phyloP scores from a whole-genome alignment of 1,140 invertebrate genomes.

The Neelides sp. region DNA sequence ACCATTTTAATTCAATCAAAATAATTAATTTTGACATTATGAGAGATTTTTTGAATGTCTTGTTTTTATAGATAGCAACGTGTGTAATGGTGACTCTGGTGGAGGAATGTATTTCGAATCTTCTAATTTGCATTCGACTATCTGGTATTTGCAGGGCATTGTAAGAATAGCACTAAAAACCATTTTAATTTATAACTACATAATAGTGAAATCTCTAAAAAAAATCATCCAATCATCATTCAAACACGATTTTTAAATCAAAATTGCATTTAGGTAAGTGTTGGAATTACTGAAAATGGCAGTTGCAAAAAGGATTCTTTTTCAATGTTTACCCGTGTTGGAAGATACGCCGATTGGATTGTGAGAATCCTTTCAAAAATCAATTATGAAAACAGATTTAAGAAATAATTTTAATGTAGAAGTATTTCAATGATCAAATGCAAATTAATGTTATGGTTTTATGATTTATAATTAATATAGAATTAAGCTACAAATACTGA shows the following conservation, averaged over 20 bases:
- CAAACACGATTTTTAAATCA: background rate
- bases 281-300: conserved; percentile 17
- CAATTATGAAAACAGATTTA: too few relatives aligned
- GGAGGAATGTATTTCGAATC: conserved; percentile 24
- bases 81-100: conserved; percentile 28
- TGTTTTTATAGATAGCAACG: conserved; percentile 8
- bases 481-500: too few relatives aligned
- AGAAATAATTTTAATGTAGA: too few relatives aligned
- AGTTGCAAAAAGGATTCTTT: conserved; percentile 23
- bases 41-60: background rate
- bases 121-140: conserved; percentile 1
- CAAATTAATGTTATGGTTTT: too few relatives aligned
- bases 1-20: background rate
- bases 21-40: background rate
- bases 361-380: conserved; percentile 16
- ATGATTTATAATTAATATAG: too few relatives aligned
- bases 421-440: too few relatives aligned
- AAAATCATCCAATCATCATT: background rate
- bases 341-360: conserved; percentile 28
- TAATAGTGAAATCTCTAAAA: too few relatives aligned
- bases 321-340: conserved; percentile 29
- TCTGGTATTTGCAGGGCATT: conserved; percentile 27
- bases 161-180: too few relatives aligned
- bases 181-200: background rate
- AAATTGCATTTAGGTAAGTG: too few relatives aligned